Base-by-base conservation (phyloP, 2,888 invertebrate species). In the Megaustenia siamemsis region DNA sequence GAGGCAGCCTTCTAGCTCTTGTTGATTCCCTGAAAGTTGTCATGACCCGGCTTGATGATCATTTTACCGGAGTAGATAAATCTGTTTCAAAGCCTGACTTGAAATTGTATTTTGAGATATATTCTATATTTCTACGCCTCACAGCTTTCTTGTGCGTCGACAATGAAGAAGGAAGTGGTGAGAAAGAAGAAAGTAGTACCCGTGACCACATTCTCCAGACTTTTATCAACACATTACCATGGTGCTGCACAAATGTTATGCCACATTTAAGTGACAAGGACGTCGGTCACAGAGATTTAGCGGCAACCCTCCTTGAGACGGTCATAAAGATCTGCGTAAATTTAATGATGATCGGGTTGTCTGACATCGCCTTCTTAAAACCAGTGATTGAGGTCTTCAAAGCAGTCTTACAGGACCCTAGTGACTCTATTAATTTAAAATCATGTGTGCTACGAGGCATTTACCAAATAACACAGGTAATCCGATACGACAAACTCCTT, bases 401-500 rank as follows among this genome's bases (percentile, higher is more conserved):
- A 38, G 38, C 49, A 38, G 28, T 77, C 68, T 49, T 82, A 35
- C 32, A 15, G 1, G 32, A 28, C 18, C 73, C 66, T 40, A 18
- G 15, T 12, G 28, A 43, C 8, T 3, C 24, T 40, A 68, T 68
- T 35, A n/a, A 2, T 38, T 53, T 83, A 28, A 77, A 28, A 15
- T 53, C 49, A 24, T n/a, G 45, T 32, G 45, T 69, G 15, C 53
- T 83, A 8, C 68, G 38, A n/a, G 76, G 76, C 28, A 32, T 69
- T 12, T 83, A 77, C 69, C 83, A 83, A 68, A 24, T 83, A 28
- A 18, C 53, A 12, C 77, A 66, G 40, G n/a, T 83, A 0, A n/a
- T 76, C n/a, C n/a, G 32, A 45, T 45, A 63, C 12, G 28, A 66
- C 2, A 45, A 77, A 77, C 38, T 40, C 1, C 38, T n/a, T 1